Evolutionary conservation across 92 coral and sea anemone genomes (phyloP), one percentile per base, ranked within the genome.

Genomic region (Siderastrea siderea): DNA sequence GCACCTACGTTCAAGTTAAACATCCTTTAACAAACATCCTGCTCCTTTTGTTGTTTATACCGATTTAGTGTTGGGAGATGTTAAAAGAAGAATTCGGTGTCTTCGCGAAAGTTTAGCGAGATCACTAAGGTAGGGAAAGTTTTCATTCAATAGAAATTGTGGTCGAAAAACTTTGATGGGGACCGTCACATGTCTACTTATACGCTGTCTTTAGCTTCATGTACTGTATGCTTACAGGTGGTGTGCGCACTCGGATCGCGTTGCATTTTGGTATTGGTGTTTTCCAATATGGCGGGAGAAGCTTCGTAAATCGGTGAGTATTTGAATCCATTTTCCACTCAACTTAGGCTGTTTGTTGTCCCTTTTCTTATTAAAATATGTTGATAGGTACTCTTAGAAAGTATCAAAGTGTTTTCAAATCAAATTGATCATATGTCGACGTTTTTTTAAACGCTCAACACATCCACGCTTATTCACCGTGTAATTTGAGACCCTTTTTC

Each of bases 171-270:
- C n/a, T n/a, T n/a, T n/a, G n/a, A n/a, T n/a, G n/a, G n/a, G n/a
- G n/a, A n/a, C n/a, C n/a, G n/a, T n/a, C n/a, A n/a, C n/a, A n/a
- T n/a, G n/a, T n/a, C n/a, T n/a, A n/a, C n/a, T n/a, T n/a, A n/a
- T n/a, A n/a, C n/a, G n/a, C n/a, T n/a, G n/a, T n/a, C n/a, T n/a
- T n/a, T n/a, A n/a, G n/a, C n/a, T n/a, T n/a, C n/a, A n/a, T n/a
- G n/a, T n/a, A n/a, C n/a, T n/a, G n/a, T n/a, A n/a, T n/a, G n/a
- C n/a, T n/a, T n/a, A n/a, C 86, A 88, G 92, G 86, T 78, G 92
- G 87, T 83, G 92, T 89, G 67, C 92, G 87, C 58, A 50, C 63
- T 87, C 70, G 65, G 71, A 74, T 78, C 84, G 88, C 82, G 44
- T 68, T 58, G 91, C 74, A 81, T 48, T 88, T 46, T 82, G 87